Evolutionary conservation across 2,113 vertebrate genomes (phyloP), one percentile per base, ranked within the genome.

Genomic region (Chloebia gouldiae): DNA sequence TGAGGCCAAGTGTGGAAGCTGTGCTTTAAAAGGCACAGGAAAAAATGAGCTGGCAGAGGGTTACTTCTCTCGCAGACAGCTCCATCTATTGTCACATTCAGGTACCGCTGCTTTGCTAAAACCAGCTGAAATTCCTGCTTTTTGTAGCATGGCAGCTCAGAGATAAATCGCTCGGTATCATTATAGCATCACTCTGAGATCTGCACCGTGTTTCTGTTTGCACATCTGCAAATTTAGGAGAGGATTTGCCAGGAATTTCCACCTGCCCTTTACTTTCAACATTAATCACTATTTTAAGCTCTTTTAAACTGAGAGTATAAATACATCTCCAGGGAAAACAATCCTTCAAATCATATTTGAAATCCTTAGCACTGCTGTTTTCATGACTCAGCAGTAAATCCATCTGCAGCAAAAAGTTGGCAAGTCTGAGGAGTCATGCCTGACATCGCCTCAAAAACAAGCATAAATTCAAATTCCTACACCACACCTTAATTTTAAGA

Each of bases 61-160:
- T 56, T 60, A 3, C 92, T 93, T 92, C 85, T 94, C 89, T 96
- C 94, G 95, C 91, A 81, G 76, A 92, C 51, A 97, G 88, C 97
- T 75, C 92, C 92, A 96, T 71, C 95, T 96, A 81, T 93, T 96
- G 94, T 93, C 91, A 39, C 56, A 45, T 60, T 61, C 39, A 50
- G 56, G 91, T 79, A 96, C 51, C 13, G 17, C 81, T 57, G 50
- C 40, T 70, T 51, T 53, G 45, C 16, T 33, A 7, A 81, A 77
- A 42, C 4, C n/a, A 10, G 28, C 44, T 79, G 37, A 6, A 77
- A 39, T 76, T 19, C 30, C 42, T 63, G 53, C 49, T n/a, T 42
- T 53, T 70, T 60, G 17, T 31, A 19, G 19, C 6, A 24, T 56
- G 23, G 33, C 33, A 9, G 40, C 56, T 51, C 35, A 2, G 3